Base-by-base conservation (phyloP, 2,888 invertebrate species). In the Cotesia congregata region DNA sequence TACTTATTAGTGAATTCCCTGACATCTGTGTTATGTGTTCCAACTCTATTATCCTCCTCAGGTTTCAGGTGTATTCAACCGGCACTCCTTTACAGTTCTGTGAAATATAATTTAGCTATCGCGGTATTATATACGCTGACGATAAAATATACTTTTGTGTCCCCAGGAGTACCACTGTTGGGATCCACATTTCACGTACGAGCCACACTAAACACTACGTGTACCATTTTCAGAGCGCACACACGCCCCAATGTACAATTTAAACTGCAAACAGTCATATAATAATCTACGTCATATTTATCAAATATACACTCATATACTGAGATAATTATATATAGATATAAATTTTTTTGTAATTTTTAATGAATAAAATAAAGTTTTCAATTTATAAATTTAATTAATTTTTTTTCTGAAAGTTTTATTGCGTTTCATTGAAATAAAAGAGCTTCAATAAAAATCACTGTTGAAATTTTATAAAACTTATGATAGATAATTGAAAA, bases 61-160 rank as follows among this genome's bases (percentile, higher is more conserved):
- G 73, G 59, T 73, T 67, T 12, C 59, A 73, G 59, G 20, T 74
- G 68, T 67, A 74, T 61, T 20, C 61, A 60, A 60, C 68, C 67
- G 30, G 3, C 30, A 30, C 30, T 30, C 30, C 30, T 30, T 20
- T 50, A 50, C 50, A 50, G 17, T 68, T 40, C 67, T 20, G 61
- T 74, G 62, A 67, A 74, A 74, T 74, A 74, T 74, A 74, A 74
- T 68, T 74, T 67, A 40, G 68, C 61, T 74, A 68, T 74, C 67
- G 67, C 41, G 30, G 12, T 50, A n/a, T n/a, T n/a, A n/a, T n/a
- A 1, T 50, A 67, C 68, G 39, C 68, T 74, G 61, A 74, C 68
- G 39, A 68, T 74, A 74, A 74, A 74, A 74, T 74, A 74, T 74
- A 74, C 68, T 68, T 74, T 67, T 40, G 67, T 74, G 30, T 67